A percentile compares a stretch with the other conserved stretches of the same genome.
Conservation (phyloP, 2,113 vertebrate species). For the Hyla sarda region DNA sequence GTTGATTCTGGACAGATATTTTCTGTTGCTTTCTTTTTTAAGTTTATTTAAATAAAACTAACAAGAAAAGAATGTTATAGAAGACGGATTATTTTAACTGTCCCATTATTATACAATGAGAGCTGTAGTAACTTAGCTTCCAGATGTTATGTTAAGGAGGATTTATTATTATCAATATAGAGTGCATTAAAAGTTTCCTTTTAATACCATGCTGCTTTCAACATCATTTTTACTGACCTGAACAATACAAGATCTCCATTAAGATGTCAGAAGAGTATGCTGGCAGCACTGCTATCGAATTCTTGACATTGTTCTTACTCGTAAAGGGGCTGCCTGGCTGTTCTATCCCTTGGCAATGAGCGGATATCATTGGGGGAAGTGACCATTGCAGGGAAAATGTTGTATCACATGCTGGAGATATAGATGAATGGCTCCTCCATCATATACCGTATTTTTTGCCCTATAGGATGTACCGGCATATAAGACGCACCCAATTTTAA, state of each 20-base stretch:
- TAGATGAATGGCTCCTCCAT: too few relatives aligned
- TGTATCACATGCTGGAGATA: too few relatives aligned
- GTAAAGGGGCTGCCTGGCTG: background rate
- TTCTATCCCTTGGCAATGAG: background rate
- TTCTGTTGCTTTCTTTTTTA: conserved; percentile 48
- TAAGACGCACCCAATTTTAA: too few relatives aligned
- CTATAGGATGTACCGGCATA: too few relatives aligned
- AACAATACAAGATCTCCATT: background rate
- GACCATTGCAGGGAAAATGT: too few relatives aligned
- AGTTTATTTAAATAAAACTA: conserved; percentile 30
- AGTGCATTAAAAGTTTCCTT: background rate
- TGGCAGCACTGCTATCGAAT: background rate
- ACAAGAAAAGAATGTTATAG: conserved; percentile 8
- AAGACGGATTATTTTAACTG: conserved; percentile 3
- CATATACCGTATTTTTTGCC: too few relatives aligned
- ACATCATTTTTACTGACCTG: background rate
- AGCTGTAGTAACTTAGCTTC: conserved; percentile 10
- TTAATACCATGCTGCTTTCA: background rate
- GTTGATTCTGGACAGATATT: conserved; percentile 76
- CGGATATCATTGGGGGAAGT: too few relatives aligned
- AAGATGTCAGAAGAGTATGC: background rate
- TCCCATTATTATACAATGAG: background rate
- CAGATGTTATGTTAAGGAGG: background rate
- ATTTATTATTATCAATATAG: conserved; percentile 26
- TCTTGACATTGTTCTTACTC: background rate